Base-by-base conservation (phyloP, 1,140 invertebrate species). In the Mactra quadrangularis region DNA sequence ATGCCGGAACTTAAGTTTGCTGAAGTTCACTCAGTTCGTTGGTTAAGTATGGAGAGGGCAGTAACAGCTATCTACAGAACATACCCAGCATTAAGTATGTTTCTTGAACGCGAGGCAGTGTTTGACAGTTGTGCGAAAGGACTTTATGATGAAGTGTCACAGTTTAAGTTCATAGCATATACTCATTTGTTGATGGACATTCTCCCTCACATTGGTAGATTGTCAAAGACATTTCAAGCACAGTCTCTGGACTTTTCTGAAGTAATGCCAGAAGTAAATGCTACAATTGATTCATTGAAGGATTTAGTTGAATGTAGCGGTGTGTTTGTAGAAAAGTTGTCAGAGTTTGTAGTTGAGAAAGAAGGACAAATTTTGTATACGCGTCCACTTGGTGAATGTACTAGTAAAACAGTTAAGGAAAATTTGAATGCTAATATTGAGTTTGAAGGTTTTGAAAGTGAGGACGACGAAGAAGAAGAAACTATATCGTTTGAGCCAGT, bases 131-230 rank as follows among this genome's bases (percentile, higher is more conserved):
- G 45, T 29, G 75, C 75, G 15, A 66, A 55, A 25, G 59, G 75
- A 25, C 62, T 78, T 22, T 47, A 50, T n/a, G 33, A 53, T 31
- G 75, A 78, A 35, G 75, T 78, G 27, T 50, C 17, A 25, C 59
- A 77, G 59, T 77, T 17, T 47, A 27, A 38, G 15, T 78, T 78
- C 50, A 78, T 78, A 53, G 45, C 75, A 13, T 7, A 35, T 7
- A 78, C 75, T n/a, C 41, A 66, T 35, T 7, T 78, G 11, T 66
- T 78, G 60, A 78, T 78, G 75, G 60, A 78, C 35, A 45, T 78
- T 19, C 29, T 66, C 22, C 75, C 75, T 53, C 66, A 66, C 47
- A 68, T 66, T 2, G 17, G 53, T 11, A 41, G 60, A 29, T 22
- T 53, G 9, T 66, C 25, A 6, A 66, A 55, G 59, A 66, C 27